Percentiles rank a stretch among this genome's conserved stretches.
These are phyloP conservation scores for Pachymerium ferrugineum DNA, from an alignment of 2,888 invertebrate species.

Conservation along the genomic window DNA sequence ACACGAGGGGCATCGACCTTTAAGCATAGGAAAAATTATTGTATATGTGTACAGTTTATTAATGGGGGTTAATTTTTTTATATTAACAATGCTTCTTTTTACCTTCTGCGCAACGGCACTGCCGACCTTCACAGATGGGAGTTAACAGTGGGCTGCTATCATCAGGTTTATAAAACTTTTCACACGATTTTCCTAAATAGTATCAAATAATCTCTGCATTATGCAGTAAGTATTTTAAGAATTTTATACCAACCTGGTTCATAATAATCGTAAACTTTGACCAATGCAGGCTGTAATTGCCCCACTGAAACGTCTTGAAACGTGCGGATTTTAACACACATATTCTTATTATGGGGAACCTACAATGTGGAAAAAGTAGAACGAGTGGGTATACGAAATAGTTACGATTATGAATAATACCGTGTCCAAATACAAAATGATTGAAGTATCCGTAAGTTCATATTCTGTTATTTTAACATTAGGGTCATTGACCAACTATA, in stretches of 20 bases:
- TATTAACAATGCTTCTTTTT: no score
- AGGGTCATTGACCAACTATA: background rate
- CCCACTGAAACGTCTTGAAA: background rate
- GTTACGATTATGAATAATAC: no score
- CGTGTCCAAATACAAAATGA: background rate
- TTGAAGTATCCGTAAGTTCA: background rate
- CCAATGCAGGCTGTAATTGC: background rate
- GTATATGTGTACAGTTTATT: no score
- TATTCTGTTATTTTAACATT: background rate
- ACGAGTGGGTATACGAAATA: no score
- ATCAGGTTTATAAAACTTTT: slow-evolving; percentile 6
- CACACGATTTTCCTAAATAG: background rate
- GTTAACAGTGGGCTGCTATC: background rate
- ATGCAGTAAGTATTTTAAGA: no score
- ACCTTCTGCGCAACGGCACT: slow-evolving; percentile 7
- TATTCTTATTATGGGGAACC: background rate
- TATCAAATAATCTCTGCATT: no score
- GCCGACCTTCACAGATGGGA: background rate
- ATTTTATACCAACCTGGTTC: slow-evolving; percentile 15
- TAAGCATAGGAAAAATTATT: background rate
- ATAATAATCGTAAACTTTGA: slow-evolving; percentile 23
- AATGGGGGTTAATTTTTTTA: no score
- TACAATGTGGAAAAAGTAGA: no score
- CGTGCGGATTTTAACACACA: background rate
- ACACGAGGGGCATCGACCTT: background rate